Evolutionary conservation across 1,140 invertebrate species (phyloP), one percentile per base, ranked within the genome.

Genomic region (Zaprionus lachaisei): DNA sequence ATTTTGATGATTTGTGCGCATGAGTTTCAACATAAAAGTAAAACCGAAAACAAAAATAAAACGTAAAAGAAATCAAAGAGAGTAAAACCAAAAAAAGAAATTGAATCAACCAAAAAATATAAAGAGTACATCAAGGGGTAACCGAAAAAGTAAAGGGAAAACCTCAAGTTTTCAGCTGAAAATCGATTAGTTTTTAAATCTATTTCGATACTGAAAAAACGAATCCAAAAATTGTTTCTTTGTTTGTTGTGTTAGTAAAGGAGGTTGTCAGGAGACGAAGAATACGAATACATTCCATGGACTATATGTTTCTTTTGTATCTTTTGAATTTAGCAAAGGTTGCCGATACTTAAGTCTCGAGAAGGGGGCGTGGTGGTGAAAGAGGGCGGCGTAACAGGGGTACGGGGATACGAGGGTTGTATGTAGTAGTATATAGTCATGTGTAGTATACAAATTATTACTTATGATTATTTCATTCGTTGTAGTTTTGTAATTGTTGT

Each of bases 171-270:
- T 92, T 92, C 79, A 86, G 77, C 83, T 92, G 81, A 92, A 92
- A 91, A 91, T 91, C 89, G 76, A 91, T 92, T 92, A 92, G 91
- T 92, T 92, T 92, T 92, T 91, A 92, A 92, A 91, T 92, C 91
- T 83, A 67, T 72, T 81, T 91, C 77, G 20, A 69, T 49, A 62
- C 70, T 80, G 60, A 81, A 77, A 56, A 67, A 67, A 70, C 44
- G 37, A 63, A 57, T 44, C 64, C 64, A 60, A 51, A 65, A 67
- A 44, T 34, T 65, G 17, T 58, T 57, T 61, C 41, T 41, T 68
- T 74, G 38, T 49, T 70, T 26, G 15, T 41, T 28, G 64, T 70
- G 80, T 87, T 83, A 83, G 84, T 87, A 58, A 80, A 72, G 51
- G 47, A 64, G 47, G 44, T 77, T 58, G 54, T 57, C 64, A 72